Evolutionary conservation across 2,888 invertebrate species (phyloP), one percentile per base, ranked within the genome.

Genomic region (Macrosiphum euphorbiae): DNA sequence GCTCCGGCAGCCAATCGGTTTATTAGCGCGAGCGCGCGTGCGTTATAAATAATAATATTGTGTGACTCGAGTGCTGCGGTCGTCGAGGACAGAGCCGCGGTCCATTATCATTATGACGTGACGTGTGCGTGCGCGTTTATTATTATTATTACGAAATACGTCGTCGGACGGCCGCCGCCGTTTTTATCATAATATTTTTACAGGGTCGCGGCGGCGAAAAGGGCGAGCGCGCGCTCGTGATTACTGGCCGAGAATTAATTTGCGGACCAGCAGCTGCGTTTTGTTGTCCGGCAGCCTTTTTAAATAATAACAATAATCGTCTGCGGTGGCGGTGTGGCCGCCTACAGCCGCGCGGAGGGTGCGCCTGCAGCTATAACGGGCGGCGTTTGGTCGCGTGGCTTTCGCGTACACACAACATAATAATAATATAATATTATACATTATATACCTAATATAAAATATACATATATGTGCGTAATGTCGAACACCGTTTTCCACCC

Each of bases 241-340:
- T 92, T 92, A 92, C 92, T 87, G 92, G 88, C 67, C 67, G 92
- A 92, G 92, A 92, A 92, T 92, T 92, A 92, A 92, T 92, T 92
- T 78, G 88, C 92, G 61, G 86, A 41, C 92, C 86, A 35, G 86
- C 91, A 91, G 91, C 91, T 91, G 91, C 91, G 91, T 91, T 91
- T 91, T 52, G 91, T 84, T 85, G 91, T 78, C 78, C 78, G 24
- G 35, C 78, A 78, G 78, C 78, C 78, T 78, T 78, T 78, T 78
- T 87, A 90, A 91, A 41, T 58, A 92, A 92, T 44, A 86, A 92
- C 85, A 92, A 92, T 92, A 92, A 88, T 88, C 87, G 87, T 87
- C 35, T 78, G 78, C 90, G 90, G 90, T n/a, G 58, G 26, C 5
- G 88, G 58, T 44, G 88, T 28, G 61, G 47, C 41, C 84, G 20